Percentiles rank a stretch among this genome's conserved stretches.
These are phyloP conservation scores for Synodontis membranacea DNA, from an alignment of 2,113 vertebrate species.

Conservation along the genomic window DNA sequence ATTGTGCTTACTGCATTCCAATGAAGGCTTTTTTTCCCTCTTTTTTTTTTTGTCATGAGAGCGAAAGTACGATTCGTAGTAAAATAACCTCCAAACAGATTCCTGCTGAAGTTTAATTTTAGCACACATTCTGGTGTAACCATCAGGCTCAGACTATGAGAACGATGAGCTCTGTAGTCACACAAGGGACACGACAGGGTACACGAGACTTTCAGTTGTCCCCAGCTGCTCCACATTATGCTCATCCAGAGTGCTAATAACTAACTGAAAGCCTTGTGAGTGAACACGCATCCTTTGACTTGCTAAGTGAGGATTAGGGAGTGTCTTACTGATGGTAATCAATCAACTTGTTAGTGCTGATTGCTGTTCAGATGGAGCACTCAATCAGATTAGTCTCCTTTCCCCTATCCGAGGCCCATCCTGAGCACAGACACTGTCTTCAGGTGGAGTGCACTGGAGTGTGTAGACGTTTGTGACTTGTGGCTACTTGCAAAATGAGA, in stretches of 20 bases:
- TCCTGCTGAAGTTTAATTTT: slow-evolving; percentile 20
- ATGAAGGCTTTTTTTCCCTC: neutral
- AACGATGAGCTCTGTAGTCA: slow-evolving; percentile 16
- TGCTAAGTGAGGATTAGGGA: slow-evolving; percentile 53
- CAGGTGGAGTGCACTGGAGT: slow-evolving; percentile 10
- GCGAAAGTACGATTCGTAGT: neutral
- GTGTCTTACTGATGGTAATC: slow-evolving; percentile 62
- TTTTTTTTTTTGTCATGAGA: neutral
- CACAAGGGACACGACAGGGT: slow-evolving; percentile 11
- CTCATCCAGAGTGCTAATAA: slow-evolving; percentile 36
- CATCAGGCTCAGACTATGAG: slow-evolving; percentile 24
- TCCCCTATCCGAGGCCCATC: slow-evolving; percentile 17
- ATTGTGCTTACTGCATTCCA: neutral
- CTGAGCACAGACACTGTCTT: slow-evolving; percentile 48
- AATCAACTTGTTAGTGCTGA: slow-evolving; percentile 65
- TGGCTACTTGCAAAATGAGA: neutral
- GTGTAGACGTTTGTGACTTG: neutral
- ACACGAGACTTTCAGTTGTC: slow-evolving; percentile 13
- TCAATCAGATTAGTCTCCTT: slow-evolving; percentile 12
- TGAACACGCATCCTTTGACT: slow-evolving; percentile 6
- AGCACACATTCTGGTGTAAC: slow-evolving; percentile 11
- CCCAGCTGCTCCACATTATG: slow-evolving; percentile 9
- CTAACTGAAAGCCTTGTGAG: slow-evolving; percentile 29
- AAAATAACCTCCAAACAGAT: slow-evolving; percentile 4
- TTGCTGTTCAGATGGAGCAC: slow-evolving; percentile 43